Conservation (phyloP, 1,140 invertebrate species). For the Medauroidea extradentata region DNA sequence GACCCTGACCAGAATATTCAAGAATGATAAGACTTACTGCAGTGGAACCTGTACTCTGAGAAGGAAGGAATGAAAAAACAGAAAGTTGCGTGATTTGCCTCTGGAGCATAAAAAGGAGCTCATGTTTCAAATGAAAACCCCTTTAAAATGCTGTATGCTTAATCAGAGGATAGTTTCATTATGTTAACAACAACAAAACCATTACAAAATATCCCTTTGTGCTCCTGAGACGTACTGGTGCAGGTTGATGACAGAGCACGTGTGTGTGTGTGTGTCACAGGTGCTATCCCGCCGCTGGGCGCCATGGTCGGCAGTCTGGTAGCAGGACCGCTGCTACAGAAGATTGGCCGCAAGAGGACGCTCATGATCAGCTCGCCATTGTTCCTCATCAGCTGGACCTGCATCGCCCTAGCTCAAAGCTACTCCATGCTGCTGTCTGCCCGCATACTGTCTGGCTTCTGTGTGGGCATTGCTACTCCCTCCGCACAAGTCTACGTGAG, state of each 20-base stretch:
- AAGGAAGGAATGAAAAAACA: no score
- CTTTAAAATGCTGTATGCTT: background rate
- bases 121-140: background rate
- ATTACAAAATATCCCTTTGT: background rate
- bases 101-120: background rate
- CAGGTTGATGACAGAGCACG: background rate
- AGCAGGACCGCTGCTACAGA: constrained; percentile 47
- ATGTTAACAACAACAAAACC: background rate
- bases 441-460: constrained; percentile 53
- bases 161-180: no score
- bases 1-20: no score
- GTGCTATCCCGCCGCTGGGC: constrained; percentile 49
- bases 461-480: constrained; percentile 55
- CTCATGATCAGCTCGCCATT: constrained; percentile 39
- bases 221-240: background rate
- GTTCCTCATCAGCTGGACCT: constrained; percentile 50
- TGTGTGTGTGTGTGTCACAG: constrained; percentile 31
- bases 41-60: no score
- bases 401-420: constrained; percentile 44
- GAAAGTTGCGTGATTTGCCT: no score
- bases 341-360: constrained; percentile 41
- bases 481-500: constrained; percentile 57
- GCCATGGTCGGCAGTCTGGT: constrained; percentile 48
- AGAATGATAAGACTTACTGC: no score
- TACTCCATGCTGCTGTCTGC: constrained; percentile 47